phyloP scores from a whole-genome alignment of 2,113 vertebrate species.

The Penelope pileata region DNA sequence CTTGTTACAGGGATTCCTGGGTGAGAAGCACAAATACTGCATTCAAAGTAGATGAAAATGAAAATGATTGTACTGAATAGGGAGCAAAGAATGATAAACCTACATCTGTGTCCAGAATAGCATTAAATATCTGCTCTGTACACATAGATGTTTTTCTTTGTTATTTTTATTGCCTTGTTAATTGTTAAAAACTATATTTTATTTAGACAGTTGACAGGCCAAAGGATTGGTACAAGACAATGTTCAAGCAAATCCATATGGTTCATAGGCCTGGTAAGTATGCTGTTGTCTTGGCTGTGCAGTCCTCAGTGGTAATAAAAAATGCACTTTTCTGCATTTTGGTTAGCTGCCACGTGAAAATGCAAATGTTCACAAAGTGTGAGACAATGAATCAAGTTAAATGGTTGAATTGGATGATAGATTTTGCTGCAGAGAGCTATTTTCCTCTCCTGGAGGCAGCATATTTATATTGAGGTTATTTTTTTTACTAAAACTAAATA shows the following conservation, averaged over 20 bases:
- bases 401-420: background rate
- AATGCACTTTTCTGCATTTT: background rate
- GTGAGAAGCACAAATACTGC: background rate
- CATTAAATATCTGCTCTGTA: background rate
- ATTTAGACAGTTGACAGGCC: constrained; percentile 95
- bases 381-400: background rate
- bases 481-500: background rate
- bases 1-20: background rate
- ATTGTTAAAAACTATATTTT: constrained; percentile 45
- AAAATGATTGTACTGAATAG: background rate
- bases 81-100: background rate
- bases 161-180: background rate
- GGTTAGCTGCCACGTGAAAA: background rate
- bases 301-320: background rate
- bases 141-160: background rate
- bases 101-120: background rate
- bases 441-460: background rate
- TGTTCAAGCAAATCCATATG: constrained; percentile 99
- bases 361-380: background rate
- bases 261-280: constrained; percentile 93
- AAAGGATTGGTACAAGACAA: constrained; percentile 99
- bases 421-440: background rate
- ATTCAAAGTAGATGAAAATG: background rate
- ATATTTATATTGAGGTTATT: background rate
- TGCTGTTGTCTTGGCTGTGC: background rate